Evolutionary conservation across 1,140 invertebrate genomes (phyloP), one percentile per base, ranked within the genome.

Genomic region (Cydia strobilella): DNA sequence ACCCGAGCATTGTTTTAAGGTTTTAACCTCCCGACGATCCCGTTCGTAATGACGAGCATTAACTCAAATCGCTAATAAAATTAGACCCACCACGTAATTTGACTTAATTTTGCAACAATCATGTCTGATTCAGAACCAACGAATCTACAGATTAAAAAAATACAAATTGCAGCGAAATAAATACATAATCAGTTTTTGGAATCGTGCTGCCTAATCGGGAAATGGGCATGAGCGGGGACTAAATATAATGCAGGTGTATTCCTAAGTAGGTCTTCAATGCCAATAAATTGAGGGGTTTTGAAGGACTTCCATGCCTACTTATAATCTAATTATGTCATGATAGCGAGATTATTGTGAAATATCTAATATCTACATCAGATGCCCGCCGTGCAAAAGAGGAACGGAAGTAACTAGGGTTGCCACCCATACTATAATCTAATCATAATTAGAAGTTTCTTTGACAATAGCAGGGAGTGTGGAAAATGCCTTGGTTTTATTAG

Each of bases 41-140:
- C 59, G 71, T 45, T 66, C 72, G 76, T 92, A 92, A 92, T 91
- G 78, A 91, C 88, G 80, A 82, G 79, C 80, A 91, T 92, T 90
- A 92, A 79, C 69, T 84, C 76, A 75, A 85, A 87, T 86, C 88
- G 84, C 87, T 91, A 91, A 92, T 92, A 91, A 90, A 92, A 91
- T 92, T 89, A 89, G 80, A 79, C 79, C 81, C 78, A 80, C 77
- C 80, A 78, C 82, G 80, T 86, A 90, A 92, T 90, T 89, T 87
- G 79, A 84, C 84, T 90, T 89, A 88, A 92, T 91, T 91, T 89
- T 76, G 85, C 80, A 78, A 87, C 82, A 90, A 90, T 89, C 86
- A 84, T 80, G 80, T 78, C 82, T 84, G 86, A 90, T 80, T 91
- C 88, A 85, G 82, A 87, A 78, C 74, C 72, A 69, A 69, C 31